Percentiles rank a stretch among this genome's conserved stretches.
Conservation (phyloP, 1,140 invertebrate genomes). For the Oryzaephilus surinamensis region DNA sequence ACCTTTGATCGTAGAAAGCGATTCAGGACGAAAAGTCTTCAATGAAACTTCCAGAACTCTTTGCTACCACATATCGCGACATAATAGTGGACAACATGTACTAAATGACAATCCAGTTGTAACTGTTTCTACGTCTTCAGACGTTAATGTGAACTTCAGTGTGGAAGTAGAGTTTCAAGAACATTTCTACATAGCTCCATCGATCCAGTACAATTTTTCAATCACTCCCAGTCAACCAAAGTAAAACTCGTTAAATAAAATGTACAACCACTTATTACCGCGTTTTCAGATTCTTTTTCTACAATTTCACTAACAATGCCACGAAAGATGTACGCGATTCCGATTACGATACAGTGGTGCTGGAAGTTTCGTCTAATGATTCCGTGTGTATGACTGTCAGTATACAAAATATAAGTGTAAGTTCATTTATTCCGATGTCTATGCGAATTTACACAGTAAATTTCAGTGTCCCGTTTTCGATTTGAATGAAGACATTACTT, state of each 20-base stretch:
- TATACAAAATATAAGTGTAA: slow-evolving; percentile 61
- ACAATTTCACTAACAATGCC: slow-evolving; percentile 43
- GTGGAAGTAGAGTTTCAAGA: slow-evolving; percentile 42
- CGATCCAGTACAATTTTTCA: slow-evolving; percentile 30
- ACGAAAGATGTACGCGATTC: slow-evolving; percentile 20
- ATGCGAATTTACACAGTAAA: slow-evolving; percentile 7
- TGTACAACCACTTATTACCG: slow-evolving; percentile 6
- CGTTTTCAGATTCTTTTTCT: slow-evolving; percentile 34
- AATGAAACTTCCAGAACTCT: slow-evolving; percentile 50
- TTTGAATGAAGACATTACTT: slow-evolving; percentile 57
- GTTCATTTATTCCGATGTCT: slow-evolving; percentile 27
- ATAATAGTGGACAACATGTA: slow-evolving; percentile 7
- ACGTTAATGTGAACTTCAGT: slow-evolving; percentile 39
- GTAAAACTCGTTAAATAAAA: background rate
- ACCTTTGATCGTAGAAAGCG: slow-evolving; percentile 46
- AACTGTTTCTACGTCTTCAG: slow-evolving; percentile 48
- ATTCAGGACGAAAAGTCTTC: slow-evolving; percentile 40
- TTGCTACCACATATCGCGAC: slow-evolving; percentile 39
- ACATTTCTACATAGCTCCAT: slow-evolving; percentile 46
- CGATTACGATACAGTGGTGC: slow-evolving; percentile 48
- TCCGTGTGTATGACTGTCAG: slow-evolving; percentile 59
- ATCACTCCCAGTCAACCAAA: slow-evolving; percentile 42
- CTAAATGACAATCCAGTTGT: slow-evolving; percentile 40
- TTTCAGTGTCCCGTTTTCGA: slow-evolving; percentile 68
- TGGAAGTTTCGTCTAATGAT: slow-evolving; percentile 54